Percentiles rank a stretch among this genome's conserved stretches.
These are phyloP conservation scores for Papilio polytes DNA, from an alignment of 1,140 invertebrate genomes.

Conservation along the genomic window DNA sequence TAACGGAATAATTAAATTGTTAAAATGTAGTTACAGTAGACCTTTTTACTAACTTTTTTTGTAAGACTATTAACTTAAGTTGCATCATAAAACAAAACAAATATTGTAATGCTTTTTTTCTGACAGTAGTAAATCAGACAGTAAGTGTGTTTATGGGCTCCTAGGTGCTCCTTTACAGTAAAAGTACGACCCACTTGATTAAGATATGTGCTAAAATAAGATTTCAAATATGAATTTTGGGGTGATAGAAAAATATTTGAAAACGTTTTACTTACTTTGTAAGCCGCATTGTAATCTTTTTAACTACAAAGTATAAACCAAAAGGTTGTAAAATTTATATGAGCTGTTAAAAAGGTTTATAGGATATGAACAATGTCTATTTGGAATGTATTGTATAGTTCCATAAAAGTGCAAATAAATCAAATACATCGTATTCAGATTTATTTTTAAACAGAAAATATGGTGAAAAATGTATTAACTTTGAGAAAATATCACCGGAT, in stretches of 20 bases:
- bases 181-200: too few species aligned
- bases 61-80: too few species aligned
- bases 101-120: too few species aligned
- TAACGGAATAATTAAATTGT: too few species aligned
- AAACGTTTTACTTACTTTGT: neutral
- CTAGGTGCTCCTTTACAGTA: too few species aligned
- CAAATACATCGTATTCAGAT: neutral
- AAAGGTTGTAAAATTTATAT: slow-evolving; percentile 5
- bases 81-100: too few species aligned
- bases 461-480: neutral
- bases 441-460: neutral
- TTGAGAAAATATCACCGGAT: neutral
- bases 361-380: neutral
- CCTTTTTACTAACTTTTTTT: too few species aligned
- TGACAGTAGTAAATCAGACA: too few species aligned
- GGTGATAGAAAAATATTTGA: neutral
- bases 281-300: neutral
- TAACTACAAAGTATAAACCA: neutral
- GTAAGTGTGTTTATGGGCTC: too few species aligned
- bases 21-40: too few species aligned
- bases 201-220: neutral
- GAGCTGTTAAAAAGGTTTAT: slow-evolving; percentile 5
- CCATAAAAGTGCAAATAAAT: neutral
- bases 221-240: neutral
- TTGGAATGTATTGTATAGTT: neutral